Percentiles rank a stretch among this genome's conserved stretches.
Conservation (phyloP, 1,140 invertebrate species). For the Magallana gigas region DNA sequence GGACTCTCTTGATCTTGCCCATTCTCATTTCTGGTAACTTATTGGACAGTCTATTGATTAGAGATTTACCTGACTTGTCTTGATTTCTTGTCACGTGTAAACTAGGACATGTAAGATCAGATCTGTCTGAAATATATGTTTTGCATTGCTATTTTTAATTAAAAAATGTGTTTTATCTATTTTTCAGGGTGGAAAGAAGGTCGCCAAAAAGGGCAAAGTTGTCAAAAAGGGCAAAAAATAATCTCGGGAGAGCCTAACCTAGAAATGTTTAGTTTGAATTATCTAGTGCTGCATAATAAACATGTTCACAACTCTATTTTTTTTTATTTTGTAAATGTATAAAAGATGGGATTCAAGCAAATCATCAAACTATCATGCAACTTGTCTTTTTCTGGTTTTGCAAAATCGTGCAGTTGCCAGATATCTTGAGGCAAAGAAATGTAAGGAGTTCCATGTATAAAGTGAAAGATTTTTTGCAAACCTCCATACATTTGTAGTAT, state of each 20-base stretch:
- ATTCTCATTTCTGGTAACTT: not conserved
- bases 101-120: not conserved
- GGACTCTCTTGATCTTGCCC: not conserved
- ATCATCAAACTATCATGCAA: no score
- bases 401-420: no score
- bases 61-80: not conserved
- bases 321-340: no score
- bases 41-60: not conserved
- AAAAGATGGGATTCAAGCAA: no score
- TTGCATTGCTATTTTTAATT: not conserved
- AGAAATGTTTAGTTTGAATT: not conserved
- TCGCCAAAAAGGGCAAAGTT: not conserved
- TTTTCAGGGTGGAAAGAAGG: slow-evolving; percentile 20
- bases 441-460: no score
- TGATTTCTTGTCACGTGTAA: slow-evolving; percentile 26
- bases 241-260: not conserved
- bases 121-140: not conserved
- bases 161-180: not conserved
- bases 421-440: no score
- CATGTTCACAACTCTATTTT: not conserved
- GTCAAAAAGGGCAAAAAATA: slow-evolving; percentile 33
- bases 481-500: no score
- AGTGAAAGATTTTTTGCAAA: no score
- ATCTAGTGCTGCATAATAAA: slow-evolving; percentile 18
- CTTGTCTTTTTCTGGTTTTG: no score